phyloP scores from a whole-genome alignment of 2,888 invertebrate genomes.

The Eristalis tenax region DNA sequence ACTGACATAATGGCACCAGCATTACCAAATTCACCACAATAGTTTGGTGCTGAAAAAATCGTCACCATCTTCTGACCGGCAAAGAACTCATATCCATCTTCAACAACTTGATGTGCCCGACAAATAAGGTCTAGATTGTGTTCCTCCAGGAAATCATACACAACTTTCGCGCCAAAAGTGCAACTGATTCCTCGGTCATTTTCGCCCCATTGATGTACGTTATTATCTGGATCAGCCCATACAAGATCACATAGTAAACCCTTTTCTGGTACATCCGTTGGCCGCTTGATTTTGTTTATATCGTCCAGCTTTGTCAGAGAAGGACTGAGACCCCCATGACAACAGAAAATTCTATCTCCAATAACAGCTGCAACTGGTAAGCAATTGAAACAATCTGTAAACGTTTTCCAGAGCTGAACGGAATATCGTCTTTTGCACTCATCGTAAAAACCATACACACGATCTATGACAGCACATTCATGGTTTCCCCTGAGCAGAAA shows the following conservation, averaged over 20 bases:
- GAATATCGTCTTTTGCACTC: constrained; percentile 97
- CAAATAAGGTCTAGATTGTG: constrained; percentile 99
- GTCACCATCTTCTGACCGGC: constrained; percentile 98
- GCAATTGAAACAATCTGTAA: constrained; percentile 99
- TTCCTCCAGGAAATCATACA: constrained; percentile 97
- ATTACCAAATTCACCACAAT: constrained; percentile 95
- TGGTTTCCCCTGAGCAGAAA: too few species aligned
- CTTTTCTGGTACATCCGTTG: constrained; percentile 99
- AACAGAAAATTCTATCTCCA: constrained; percentile 89
- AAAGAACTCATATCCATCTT: constrained; percentile 99
- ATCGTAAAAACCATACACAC: constrained; percentile 89
- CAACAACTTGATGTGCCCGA: constrained; percentile 99
- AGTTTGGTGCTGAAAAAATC: constrained; percentile 95
- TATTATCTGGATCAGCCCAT: constrained; percentile 99
- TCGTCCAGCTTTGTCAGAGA: constrained; percentile 99
- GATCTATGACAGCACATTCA: constrained; percentile 94
- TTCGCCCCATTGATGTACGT: constrained; percentile 99
- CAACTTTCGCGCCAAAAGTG: constrained; percentile 89
- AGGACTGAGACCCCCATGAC: constrained; percentile 92
- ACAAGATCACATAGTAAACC: constrained; percentile 97
- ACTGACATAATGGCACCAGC: constrained; percentile 99
- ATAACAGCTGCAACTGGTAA: constrained; percentile 98
- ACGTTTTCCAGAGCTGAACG: constrained; percentile 99
- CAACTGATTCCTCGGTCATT: constrained; percentile 99
- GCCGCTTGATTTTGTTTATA: constrained; percentile 98